These are phyloP conservation scores for Caenorhabditis brenneri DNA, from an alignment of 1,140 invertebrate species.

Conservation along the genomic window DNA sequence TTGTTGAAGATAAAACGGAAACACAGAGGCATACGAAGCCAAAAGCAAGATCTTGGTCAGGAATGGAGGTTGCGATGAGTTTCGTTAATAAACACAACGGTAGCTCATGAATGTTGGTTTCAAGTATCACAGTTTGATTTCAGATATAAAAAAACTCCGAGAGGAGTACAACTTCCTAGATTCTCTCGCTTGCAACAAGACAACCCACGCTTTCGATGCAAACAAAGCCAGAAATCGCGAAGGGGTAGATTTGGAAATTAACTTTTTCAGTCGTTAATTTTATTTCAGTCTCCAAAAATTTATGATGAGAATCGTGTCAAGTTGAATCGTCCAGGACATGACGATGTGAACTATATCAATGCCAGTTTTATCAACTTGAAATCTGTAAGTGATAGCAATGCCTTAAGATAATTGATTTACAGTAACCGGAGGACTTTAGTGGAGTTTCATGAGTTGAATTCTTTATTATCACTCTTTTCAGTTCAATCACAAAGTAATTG, in stretches of 20 bases:
- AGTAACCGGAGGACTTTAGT: too few relatives aligned
- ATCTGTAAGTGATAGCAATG: too few relatives aligned
- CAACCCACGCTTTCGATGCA: not conserved
- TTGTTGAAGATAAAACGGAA: not conserved
- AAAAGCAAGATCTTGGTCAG: not conserved
- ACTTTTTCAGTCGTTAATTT: not conserved
- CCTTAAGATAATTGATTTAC: too few relatives aligned
- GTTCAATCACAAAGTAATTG: slow-evolving; percentile 5
- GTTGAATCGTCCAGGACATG: not conserved
- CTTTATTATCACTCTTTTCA: not conserved
- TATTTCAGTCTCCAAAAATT: slow-evolving; percentile 17
- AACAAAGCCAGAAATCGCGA: not conserved
- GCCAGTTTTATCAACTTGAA: not conserved
- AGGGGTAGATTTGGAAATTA: not conserved
- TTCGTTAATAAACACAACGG: not conserved
- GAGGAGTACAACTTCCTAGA: not conserved
- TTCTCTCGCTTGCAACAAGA: not conserved
- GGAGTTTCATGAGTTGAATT: too few relatives aligned
- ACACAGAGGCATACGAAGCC: not conserved
- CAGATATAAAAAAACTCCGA: not conserved
- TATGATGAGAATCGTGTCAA: slow-evolving; percentile 14
- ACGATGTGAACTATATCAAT: slow-evolving; percentile 2
- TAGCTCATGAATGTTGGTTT: too few relatives aligned
- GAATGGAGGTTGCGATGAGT: not conserved
- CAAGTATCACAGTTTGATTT: too few relatives aligned